These are phyloP conservation scores for Gibbula magus DNA, from an alignment of 2,888 invertebrate species.

Conservation along the genomic window DNA sequence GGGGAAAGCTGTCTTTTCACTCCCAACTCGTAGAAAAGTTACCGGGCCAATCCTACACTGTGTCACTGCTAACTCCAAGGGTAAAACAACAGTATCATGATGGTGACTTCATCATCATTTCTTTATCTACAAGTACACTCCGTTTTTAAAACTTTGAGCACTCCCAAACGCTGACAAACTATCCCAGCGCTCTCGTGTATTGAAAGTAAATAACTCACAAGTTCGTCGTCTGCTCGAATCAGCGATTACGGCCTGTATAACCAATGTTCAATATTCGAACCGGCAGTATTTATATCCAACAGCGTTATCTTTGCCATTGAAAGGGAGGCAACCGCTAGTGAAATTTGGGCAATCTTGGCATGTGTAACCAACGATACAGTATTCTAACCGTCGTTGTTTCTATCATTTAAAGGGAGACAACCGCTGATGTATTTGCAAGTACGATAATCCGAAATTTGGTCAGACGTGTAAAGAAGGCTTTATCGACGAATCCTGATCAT, in stretches of 20 bases:
- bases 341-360: too few species aligned
- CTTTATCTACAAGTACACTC: too few species aligned
- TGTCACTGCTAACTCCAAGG: background rate
- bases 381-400: too few species aligned
- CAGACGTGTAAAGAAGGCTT: too few species aligned
- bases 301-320: too few species aligned
- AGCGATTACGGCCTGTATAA: background rate
- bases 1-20: background rate
- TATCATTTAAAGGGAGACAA: too few species aligned
- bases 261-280: background rate
- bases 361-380: too few species aligned
- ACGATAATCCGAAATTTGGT: too few species aligned
- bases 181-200: background rate
- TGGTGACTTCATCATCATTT: background rate
- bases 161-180: background rate
- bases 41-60: background rate
- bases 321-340: background rate
- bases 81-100: background rate
- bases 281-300: too few species aligned
- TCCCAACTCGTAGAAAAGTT: background rate
- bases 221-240: conserved; percentile 5
- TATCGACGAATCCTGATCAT: too few species aligned
- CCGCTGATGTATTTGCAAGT: too few species aligned
- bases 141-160: background rate
- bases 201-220: background rate